phyloP scores from a whole-genome alignment of 2,113 vertebrate species.

The Perca fluviatilis region DNA sequence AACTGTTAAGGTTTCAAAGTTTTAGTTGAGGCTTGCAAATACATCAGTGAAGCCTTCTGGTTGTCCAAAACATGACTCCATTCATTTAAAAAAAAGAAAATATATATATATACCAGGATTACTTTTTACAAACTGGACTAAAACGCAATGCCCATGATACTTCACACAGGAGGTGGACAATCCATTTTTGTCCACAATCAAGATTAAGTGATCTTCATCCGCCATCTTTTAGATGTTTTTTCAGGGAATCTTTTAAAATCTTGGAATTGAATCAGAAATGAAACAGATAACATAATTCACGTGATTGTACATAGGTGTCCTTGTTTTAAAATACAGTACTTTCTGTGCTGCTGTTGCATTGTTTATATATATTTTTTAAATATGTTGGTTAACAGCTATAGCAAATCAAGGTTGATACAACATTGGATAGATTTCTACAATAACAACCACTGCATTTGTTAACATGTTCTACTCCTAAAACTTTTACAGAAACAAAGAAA shows the following conservation, averaged over 20 bases:
- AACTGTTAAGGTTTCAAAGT: slow-evolving; percentile 39
- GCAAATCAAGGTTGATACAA: not conserved
- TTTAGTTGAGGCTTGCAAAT: slow-evolving; percentile 31
- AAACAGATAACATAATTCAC: slow-evolving; percentile 4
- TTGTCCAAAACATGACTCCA: slow-evolving; percentile 19
- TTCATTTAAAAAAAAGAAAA: slow-evolving; percentile 16
- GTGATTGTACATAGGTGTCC: not conserved
- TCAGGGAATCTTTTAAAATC: slow-evolving; percentile 26
- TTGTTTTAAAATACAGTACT: not conserved
- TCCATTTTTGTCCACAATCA: no score
- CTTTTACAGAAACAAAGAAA: not conserved
- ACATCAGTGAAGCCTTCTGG: slow-evolving; percentile 14
- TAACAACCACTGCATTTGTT: not conserved
- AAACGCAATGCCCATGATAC: slow-evolving; percentile 41
- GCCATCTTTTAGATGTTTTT: slow-evolving; percentile 2
- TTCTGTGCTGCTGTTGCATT: slow-evolving; percentile 24
- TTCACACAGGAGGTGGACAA: slow-evolving; percentile 28
- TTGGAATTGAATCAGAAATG: slow-evolving; percentile 17
- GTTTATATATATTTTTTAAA: not conserved
- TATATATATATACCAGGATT: not conserved
- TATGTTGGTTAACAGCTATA: slow-evolving; percentile 10
- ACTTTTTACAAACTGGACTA: slow-evolving; percentile 8
- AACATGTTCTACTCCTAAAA: not conserved
- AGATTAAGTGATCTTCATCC: not conserved
- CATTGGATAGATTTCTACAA: not conserved